These are phyloP conservation scores for Parascotia fuliginaria DNA, from an alignment of 2,888 invertebrate genomes.

Conservation along the genomic window DNA sequence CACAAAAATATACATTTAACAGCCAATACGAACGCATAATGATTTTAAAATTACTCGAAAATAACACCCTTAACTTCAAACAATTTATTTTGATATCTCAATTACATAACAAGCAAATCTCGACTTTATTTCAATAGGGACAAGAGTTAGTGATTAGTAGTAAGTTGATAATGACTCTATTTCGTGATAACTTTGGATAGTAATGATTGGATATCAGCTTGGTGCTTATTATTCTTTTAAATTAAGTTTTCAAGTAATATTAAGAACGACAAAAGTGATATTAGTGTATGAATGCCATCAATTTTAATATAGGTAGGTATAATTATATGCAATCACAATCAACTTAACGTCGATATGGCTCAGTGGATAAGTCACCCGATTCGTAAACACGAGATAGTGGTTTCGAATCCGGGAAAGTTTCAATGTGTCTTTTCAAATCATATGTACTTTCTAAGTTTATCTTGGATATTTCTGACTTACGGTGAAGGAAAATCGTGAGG, in stretches of 20 bases:
- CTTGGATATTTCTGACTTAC: too few species aligned
- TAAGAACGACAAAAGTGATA: too few species aligned
- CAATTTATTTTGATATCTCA: constrained; percentile 13
- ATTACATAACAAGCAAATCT: constrained; percentile 10
- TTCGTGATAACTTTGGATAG: constrained; percentile 49
- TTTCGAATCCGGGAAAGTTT: too few species aligned
- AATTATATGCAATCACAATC: too few species aligned
- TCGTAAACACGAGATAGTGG: too few species aligned
- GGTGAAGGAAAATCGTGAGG: too few species aligned
- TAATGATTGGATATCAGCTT: constrained; percentile 36
- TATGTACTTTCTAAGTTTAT: too few species aligned
- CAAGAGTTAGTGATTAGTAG: background rate
- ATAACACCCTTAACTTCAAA: constrained; percentile 51
- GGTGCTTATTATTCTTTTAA: constrained; percentile 24
- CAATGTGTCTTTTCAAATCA: too few species aligned
- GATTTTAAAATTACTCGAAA: constrained; percentile 53
- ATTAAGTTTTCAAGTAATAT: constrained; percentile 37
- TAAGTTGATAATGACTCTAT: constrained; percentile 57
- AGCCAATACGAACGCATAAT: constrained; percentile 37
- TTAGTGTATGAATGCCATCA: too few species aligned
- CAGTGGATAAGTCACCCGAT: too few species aligned
- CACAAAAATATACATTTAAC: constrained; percentile 12
- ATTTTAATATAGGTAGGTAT: too few species aligned
- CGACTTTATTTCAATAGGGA: background rate
- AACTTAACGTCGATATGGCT: too few species aligned